Conservation (phyloP, 2,113 vertebrate genomes). For the Petaurus breviceps region DNA sequence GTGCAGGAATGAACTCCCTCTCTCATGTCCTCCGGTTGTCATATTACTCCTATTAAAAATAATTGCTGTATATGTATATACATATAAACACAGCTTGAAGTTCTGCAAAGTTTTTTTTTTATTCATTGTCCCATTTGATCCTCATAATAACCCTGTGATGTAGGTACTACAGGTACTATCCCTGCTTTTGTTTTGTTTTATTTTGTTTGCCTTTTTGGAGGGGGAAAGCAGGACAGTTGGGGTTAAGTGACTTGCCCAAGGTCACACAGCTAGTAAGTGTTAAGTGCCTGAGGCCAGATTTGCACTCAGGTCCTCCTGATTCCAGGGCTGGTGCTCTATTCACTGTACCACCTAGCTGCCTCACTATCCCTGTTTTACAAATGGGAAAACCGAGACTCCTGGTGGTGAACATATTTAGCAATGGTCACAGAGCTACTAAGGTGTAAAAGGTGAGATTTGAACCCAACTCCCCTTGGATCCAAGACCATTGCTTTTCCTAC, state of each 20-base stretch:
- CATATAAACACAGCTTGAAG: background rate
- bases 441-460: no score
- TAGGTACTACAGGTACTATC: background rate
- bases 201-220: no score
- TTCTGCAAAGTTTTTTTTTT: background rate
- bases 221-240: no score
- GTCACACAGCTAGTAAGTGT: no score
- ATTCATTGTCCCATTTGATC: background rate
- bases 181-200: no score
- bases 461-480: no score
- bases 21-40: background rate
- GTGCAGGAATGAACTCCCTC: background rate
- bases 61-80: background rate
- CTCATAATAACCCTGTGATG: background rate
- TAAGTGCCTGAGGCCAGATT: no score
- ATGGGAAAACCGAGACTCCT: background rate
- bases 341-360: no score
- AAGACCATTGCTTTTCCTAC: background rate
- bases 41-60: background rate
- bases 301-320: no score
- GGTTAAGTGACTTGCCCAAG: no score
- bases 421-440: background rate
- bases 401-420: fast-evolving
- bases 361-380: no score
- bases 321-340: no score